These are phyloP conservation scores for Netelia inedita DNA, from an alignment of 2,888 invertebrate genomes.

Conservation along the genomic window DNA sequence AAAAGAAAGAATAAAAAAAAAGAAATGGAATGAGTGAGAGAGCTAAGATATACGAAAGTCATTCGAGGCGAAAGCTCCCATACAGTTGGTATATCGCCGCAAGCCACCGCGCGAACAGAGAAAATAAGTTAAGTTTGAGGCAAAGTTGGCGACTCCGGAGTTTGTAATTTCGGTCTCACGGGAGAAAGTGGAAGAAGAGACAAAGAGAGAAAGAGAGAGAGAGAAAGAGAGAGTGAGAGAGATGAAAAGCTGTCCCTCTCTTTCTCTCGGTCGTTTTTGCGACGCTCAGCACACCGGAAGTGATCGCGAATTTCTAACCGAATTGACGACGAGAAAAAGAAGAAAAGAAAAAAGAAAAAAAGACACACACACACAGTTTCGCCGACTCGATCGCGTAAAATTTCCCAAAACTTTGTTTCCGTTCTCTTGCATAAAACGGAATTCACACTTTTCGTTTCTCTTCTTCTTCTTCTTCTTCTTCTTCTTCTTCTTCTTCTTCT, in stretches of 20 bases:
- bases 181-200: slow-evolving; percentile 10
- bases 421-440: too few species aligned
- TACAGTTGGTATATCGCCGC: not conserved
- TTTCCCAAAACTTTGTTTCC: too few species aligned
- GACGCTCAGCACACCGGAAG: slow-evolving; percentile 28
- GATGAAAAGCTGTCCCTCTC: slow-evolving; percentile 7
- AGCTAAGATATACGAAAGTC: not conserved
- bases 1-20: not conserved
- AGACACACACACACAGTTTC: slow-evolving; percentile 3
- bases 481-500: too few species aligned
- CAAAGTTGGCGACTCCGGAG: not conserved
- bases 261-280: not conserved
- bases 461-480: too few species aligned
- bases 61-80: not conserved
- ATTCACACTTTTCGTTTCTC: too few species aligned
- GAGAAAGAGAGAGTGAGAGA: not conserved
- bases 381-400: slow-evolving; percentile 22
- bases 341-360: too few species aligned
- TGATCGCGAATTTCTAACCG: slow-evolving; percentile 36
- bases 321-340: slow-evolving; percentile 3
- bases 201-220: not conserved
- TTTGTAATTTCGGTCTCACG: not conserved
- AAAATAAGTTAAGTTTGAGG: not conserved
- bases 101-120: not conserved
- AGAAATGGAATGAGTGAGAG: not conserved